These are phyloP conservation scores for Triplophysa siluroides DNA, from an alignment of 2,113 vertebrate species.

Conservation along the genomic window DNA sequence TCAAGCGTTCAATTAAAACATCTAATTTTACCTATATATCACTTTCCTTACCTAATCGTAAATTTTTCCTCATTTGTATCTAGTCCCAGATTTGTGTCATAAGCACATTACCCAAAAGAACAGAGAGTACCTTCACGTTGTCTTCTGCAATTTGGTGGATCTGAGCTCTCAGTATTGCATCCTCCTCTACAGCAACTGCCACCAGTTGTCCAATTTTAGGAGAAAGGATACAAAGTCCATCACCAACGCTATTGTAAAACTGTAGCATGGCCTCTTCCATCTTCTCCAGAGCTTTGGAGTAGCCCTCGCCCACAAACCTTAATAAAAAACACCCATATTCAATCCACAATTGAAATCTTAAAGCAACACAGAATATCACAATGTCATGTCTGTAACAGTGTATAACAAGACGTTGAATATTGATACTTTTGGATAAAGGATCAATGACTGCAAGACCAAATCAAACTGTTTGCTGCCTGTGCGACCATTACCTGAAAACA, in stretches of 20 bases:
- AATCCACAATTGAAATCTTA: not conserved
- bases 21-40: no score
- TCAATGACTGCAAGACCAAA: no score
- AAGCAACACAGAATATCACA: not conserved
- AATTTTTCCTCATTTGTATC: no score
- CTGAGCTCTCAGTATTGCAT: constrained; percentile 82
- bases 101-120: no score
- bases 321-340: not conserved
- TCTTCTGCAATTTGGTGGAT: constrained; percentile 73
- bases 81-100: no score
- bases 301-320: constrained; percentile 89
- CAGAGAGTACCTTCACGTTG: constrained; percentile 80
- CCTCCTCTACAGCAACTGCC: constrained; percentile 79
- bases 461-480: no score
- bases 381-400: no score
- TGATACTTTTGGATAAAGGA: no score
- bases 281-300: constrained; percentile 84
- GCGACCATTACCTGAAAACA: constrained; percentile 77
- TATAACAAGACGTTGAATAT: no score
- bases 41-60: no score
- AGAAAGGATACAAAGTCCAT: constrained; percentile 50
- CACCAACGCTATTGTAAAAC: constrained; percentile 73
- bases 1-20: no score
- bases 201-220: constrained; percentile 79
- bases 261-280: constrained; percentile 89